These are phyloP conservation scores for Amphibalanus amphitrite DNA, from an alignment of 1,140 invertebrate genomes.

Conservation along the genomic window DNA sequence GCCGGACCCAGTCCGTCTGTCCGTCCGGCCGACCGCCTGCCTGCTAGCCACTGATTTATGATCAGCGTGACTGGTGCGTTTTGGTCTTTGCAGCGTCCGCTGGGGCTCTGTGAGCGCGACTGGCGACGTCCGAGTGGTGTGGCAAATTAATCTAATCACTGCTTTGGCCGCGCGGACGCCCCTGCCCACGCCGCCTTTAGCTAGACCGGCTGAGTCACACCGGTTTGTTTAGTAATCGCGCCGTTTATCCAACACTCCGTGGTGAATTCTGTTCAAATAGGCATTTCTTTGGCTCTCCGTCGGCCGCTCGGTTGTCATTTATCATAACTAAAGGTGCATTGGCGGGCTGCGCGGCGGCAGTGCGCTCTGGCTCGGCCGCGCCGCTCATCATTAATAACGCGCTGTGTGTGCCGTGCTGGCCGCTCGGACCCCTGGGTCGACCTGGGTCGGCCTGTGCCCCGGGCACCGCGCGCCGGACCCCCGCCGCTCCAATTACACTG, in stretches of 20 bases:
- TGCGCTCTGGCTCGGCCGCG: background rate
- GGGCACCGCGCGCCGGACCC: no score
- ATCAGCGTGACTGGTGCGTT: background rate
- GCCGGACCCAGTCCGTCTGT: no score
- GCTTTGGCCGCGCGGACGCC: background rate
- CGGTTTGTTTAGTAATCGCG: conserved; percentile 1
- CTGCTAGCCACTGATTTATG: background rate
- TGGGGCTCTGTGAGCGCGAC: background rate
- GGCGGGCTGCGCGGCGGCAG: no score
- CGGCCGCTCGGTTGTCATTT: background rate
- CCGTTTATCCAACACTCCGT: conserved; percentile 1
- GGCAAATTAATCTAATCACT: conserved; percentile 2
- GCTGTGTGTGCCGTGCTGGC: no score
- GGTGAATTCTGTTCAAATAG: conserved; percentile 1
- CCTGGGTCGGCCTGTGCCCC: background rate
- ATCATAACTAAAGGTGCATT: background rate
- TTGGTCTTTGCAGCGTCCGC: background rate
- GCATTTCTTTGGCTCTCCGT: conserved; percentile 1
- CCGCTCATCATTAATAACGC: background rate
- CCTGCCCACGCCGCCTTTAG: background rate
- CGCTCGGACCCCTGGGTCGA: background rate
- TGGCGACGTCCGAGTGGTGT: background rate
- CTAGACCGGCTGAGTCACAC: background rate
- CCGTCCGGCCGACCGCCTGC: background rate
- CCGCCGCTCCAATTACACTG: background rate